These are phyloP conservation scores for Pseudopodoces humilis DNA, from an alignment of 2,113 vertebrate genomes.

Conservation along the genomic window DNA sequence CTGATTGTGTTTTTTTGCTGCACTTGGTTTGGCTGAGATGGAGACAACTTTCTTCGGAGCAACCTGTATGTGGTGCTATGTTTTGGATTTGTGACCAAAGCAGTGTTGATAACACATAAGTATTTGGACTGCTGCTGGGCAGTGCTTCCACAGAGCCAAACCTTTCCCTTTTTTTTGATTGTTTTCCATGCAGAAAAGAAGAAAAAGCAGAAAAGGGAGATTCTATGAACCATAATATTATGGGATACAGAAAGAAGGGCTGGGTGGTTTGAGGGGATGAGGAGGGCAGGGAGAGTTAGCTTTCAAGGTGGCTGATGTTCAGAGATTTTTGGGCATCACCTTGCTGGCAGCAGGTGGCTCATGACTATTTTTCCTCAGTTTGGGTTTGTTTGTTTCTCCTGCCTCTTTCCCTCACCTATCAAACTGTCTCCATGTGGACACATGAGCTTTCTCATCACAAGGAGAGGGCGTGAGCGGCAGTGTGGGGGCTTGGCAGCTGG, in stretches of 20 bases:
- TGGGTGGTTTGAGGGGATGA: neutral
- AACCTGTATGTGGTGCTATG: neutral
- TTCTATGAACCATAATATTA: neutral
- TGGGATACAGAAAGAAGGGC: neutral
- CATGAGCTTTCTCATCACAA: neutral
- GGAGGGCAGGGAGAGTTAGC: rapidly evolving
- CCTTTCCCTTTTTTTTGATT: neutral
- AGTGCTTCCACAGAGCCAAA: neutral
- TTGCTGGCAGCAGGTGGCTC: neutral
- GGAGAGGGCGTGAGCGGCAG: neutral
- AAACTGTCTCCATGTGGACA: neutral
- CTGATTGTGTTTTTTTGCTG: neutral
- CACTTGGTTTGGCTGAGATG: neutral
- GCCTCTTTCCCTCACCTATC: neutral
- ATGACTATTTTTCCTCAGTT: neutral
- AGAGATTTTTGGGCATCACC: neutral
- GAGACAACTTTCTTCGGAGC: neutral
- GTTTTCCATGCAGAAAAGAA: neutral
- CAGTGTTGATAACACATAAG: neutral
- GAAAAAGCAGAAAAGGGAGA: neutral
- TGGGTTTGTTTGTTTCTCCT: neutral
- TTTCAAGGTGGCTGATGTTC: neutral
- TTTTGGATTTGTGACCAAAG: neutral
- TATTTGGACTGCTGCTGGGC: neutral
- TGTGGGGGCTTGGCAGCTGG: neutral